Base-by-base conservation (phyloP, 2,888 invertebrate species). In the Herminia tarsipennalis region DNA sequence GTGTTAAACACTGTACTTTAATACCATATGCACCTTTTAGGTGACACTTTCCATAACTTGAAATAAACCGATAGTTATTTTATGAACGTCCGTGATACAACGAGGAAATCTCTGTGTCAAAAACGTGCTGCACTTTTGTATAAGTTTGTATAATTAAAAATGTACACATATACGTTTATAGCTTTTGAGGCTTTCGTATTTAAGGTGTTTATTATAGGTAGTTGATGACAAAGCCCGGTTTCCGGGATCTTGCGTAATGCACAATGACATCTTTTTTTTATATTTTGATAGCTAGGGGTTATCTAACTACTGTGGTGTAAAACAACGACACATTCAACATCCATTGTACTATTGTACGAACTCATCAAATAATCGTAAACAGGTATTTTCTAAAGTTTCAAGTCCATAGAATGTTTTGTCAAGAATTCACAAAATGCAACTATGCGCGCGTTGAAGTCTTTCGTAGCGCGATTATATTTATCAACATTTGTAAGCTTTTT, bases 381-480 rank as follows among this genome's bases (percentile, higher is more conserved):
- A 22, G 16, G 17, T 6, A 16, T 34, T 30, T 35, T 34, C 5
- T 9, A 38, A 18, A 29, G 16, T 24, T 12, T 8, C 10, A n/a
- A n/a, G n/a, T n/a, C 25, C 6, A 13, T 5, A 10, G 5, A 12
- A 25, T 3, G 27, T 8, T 16, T 22, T 14, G 10, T 9, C 5
- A 24, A 8, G 4, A 2, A 25, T 3, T 9, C 14, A 34, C 5
- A 10, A 18, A 13, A 6, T n/a, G n/a, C 14, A 9, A 35, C 10
- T 3, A 5, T 22, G 47, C 32, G 58, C 76, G 78, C 83, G 85
- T 85, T 83, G 80, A 84, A 70, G 78, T 85, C 84, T 82, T 84
- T 81, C 41, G 54, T 68, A 74, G 47, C 51, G 41, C 34, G 22
- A 12, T 35, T 28, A 5, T 40, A 13, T 28, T 13, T 27, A 42